Evolutionary conservation across 1,140 invertebrate genomes (phyloP).

Genomic region (Lordiphosa collinella): DNA sequence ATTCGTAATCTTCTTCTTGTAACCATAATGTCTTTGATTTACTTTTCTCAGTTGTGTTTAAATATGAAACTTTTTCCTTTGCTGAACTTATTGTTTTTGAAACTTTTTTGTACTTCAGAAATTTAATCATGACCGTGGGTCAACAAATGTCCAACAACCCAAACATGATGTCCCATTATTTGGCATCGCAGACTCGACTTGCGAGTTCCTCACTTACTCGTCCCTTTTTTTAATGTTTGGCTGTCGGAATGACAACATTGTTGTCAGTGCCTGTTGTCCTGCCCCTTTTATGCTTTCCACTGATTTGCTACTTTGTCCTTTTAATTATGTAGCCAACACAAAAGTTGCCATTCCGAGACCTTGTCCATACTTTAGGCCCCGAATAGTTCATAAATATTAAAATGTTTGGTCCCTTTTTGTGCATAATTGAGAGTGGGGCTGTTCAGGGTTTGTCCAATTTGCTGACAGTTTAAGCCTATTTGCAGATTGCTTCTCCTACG

Average conservation of each 20-base stretch:
- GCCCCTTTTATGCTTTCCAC: conserved; percentile 59
- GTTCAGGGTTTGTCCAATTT: conserved; percentile 17
- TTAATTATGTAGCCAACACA: conserved; percentile 64
- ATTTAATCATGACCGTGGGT: too few species aligned
- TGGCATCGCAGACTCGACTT: not conserved
- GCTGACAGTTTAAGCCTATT: conserved; percentile 35
- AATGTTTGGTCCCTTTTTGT: conserved; percentile 41
- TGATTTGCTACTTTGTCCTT: conserved; percentile 74
- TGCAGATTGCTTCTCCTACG: conserved; percentile 85
- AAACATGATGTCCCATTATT: not conserved
- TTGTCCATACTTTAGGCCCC: conserved; percentile 26
- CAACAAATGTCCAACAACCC: not conserved
- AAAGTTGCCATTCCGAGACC: conserved; percentile 23
- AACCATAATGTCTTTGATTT: too few species aligned
- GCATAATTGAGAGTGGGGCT: conserved; percentile 53
- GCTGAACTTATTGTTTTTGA: too few species aligned
- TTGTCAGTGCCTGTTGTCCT: conserved; percentile 10
- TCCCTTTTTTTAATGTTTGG: conserved; percentile 26
- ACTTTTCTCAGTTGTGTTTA: too few species aligned
- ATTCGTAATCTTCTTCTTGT: too few species aligned
- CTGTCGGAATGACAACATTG: conserved; percentile 13
- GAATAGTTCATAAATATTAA: conserved; percentile 74
- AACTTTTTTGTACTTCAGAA: too few species aligned
- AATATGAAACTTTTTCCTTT: too few species aligned
- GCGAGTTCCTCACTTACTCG: not conserved